phyloP scores from a whole-genome alignment of 2,113 vertebrate genomes.

The Upupa epops region DNA sequence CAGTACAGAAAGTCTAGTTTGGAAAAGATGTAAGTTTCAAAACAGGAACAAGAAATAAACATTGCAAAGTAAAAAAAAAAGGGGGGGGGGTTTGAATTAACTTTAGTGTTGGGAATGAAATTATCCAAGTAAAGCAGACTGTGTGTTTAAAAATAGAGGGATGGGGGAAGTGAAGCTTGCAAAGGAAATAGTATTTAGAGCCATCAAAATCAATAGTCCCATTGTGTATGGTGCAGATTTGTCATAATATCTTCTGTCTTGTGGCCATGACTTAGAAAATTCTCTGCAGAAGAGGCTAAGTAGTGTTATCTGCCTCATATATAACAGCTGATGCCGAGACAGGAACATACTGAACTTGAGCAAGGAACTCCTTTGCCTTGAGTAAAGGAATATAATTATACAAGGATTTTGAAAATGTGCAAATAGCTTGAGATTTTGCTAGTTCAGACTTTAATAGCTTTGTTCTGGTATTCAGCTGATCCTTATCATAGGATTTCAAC shows the following conservation, averaged over 20 bases:
- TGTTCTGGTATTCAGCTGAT: background rate
- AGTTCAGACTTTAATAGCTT: background rate
- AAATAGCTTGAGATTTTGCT: background rate
- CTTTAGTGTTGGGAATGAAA: background rate
- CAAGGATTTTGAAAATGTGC: background rate
- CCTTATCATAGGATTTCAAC: background rate
- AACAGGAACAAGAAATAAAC: background rate
- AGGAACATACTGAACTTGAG: background rate
- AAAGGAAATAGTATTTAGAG: slow-evolving; percentile 10
- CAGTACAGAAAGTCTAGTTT: background rate
- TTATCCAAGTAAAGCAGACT: background rate
- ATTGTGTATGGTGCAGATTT: slow-evolving; percentile 17
- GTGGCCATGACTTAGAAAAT: background rate
- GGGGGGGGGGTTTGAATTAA: background rate
- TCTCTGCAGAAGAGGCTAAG: background rate
- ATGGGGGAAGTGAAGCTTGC: background rate
- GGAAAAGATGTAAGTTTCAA: background rate
- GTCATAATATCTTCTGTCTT: slow-evolving; percentile 38
- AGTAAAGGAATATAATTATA: background rate
- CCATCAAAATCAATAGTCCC: slow-evolving; percentile 24
- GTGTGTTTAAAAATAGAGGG: background rate
- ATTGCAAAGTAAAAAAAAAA: background rate
- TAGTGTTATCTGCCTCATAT: background rate
- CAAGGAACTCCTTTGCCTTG: background rate
- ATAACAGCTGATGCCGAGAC: background rate